Percentiles rank a stretch among this genome's conserved stretches.
Evolutionary conservation across 2,113 vertebrate species (phyloP).

Genomic region (Peromyscus maniculatus): DNA sequence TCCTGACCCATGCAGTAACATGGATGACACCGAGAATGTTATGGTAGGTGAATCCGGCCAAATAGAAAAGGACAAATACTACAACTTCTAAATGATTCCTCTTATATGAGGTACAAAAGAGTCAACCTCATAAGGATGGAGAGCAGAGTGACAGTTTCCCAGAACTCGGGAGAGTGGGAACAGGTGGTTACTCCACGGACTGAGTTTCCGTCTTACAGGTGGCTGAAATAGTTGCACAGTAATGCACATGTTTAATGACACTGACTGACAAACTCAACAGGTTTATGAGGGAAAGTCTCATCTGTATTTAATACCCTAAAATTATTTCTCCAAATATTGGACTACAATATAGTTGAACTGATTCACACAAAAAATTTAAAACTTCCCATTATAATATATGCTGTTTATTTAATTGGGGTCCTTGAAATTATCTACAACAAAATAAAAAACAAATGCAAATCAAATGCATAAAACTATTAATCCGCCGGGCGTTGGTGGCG

Average conservation of each 20-base stretch:
- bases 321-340: constrained; percentile 3
- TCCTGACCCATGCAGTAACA: not conserved
- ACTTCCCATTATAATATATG: not conserved
- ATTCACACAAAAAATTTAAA: not conserved
- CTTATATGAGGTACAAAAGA: not conserved
- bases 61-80: not conserved
- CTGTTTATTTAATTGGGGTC: not conserved
- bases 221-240: not conserved
- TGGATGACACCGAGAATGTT: not conserved
- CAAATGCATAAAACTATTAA: constrained; percentile 43
- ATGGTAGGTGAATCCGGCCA: not conserved
- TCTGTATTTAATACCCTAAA: not conserved
- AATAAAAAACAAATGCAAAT: constrained; percentile 21
- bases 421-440: constrained; percentile 1
- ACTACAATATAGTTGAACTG: constrained; percentile 21
- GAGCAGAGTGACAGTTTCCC: not conserved
- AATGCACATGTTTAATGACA: not conserved
- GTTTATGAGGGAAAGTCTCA: not conserved
- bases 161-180: not conserved
- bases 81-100: not conserved
- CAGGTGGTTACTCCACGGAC: not conserved
- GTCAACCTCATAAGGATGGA: not conserved
- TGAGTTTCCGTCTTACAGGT: not conserved
- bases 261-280: not conserved
- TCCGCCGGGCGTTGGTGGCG: too few species aligned